Base-by-base conservation (phyloP, 2,888 invertebrate species). In the Drosophila algonquin region DNA sequence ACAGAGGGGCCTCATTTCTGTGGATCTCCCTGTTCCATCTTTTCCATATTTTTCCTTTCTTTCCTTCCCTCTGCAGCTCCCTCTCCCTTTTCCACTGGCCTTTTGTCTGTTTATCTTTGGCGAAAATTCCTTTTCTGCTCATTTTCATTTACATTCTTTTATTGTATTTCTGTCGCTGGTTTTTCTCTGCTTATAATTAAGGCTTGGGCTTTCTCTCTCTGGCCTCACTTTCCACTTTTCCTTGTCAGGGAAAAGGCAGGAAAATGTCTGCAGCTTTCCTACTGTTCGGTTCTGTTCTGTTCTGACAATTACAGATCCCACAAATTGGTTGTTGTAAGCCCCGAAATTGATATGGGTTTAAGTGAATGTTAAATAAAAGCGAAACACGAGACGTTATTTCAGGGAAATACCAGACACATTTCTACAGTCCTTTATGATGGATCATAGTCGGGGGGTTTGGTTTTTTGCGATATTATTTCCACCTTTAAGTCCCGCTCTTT, bases 101-200 rank as follows among this genome's bases (percentile, higher is more conserved):
- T 54, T 78, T 89, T 89, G 89, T 89, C 76, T 80, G 89, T 89
- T 87, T 87, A 89, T 88, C 88, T 89, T 81, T 75, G 73, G 63
- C 35, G 52, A 78, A 40, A 40, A 79, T 76, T 81, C 64, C 87
- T 70, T 56, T 75, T 77, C 73, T 57, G 63, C 78, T 79, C 71
- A 63, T 75, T 87, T 76, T 62, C 63, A 64, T 77, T 77, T 69
- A 88, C 78, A 79, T 83, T 76, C 77, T 63, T 62, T 75, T 73
- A 68, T 73, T 63, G 53, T 40, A 40, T 40, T 40, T 40, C 40
- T 40, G 40, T 65, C 69, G 61, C 73, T 67, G 68, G 44, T 57
- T 68, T 57, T 68, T 68, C 46, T 68, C 69, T 69, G 72, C 65
- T 63, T 87, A 76, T 88, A 88, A 86, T 86, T 88, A 89, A 87